Conservation (phyloP, 1,140 invertebrate species). For the Dendrolimus punctatus region DNA sequence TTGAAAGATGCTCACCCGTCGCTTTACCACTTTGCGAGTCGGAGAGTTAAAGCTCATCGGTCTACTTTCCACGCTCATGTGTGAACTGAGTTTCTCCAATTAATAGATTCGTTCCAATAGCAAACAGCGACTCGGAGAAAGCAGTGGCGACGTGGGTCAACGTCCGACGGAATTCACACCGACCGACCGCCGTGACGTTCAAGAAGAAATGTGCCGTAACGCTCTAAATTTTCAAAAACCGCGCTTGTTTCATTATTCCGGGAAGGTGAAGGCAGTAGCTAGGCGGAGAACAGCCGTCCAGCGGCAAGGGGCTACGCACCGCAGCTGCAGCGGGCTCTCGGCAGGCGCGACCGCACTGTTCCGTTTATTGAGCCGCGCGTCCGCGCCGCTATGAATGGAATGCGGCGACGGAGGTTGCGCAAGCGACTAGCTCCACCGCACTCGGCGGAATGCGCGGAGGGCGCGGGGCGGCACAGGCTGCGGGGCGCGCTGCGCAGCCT, state of each 20-base stretch:
- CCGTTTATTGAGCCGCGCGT: conserved; percentile 45
- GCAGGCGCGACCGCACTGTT: conserved; percentile 13
- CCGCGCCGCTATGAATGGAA: conserved; percentile 67
- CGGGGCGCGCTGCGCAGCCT: conserved; percentile 39
- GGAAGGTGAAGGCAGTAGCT: conserved; percentile 27
- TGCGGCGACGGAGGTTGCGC: conserved; percentile 60
- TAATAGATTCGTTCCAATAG: conserved; percentile 72
- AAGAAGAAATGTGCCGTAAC: conserved; percentile 66
- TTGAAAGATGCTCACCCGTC: conserved; percentile 4
- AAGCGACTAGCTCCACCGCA: conserved; percentile 40
- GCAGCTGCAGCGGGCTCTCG: conserved; percentile 8
- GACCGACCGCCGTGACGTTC: conserved; percentile 61
- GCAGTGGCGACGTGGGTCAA: conserved; percentile 55
- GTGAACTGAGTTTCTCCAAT: conserved; percentile 70
- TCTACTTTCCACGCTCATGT: conserved; percentile 67
- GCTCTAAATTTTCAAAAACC: conserved; percentile 61
- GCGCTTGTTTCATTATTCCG: conserved; percentile 43
- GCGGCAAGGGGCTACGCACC: conserved; percentile 8
- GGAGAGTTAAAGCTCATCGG: conserved; percentile 36
- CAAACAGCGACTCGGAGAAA: conserved; percentile 64
- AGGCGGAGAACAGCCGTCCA: conserved; percentile 9
- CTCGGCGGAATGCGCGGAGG: conserved; percentile 42
- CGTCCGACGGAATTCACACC: conserved; percentile 62
- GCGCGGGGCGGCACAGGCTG: conserved; percentile 17
- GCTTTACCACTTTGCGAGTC: conserved; percentile 15